These are phyloP conservation scores for Lepus townsendii DNA, from an alignment of 2,797 vertebrate species.

Conservation along the genomic window DNA sequence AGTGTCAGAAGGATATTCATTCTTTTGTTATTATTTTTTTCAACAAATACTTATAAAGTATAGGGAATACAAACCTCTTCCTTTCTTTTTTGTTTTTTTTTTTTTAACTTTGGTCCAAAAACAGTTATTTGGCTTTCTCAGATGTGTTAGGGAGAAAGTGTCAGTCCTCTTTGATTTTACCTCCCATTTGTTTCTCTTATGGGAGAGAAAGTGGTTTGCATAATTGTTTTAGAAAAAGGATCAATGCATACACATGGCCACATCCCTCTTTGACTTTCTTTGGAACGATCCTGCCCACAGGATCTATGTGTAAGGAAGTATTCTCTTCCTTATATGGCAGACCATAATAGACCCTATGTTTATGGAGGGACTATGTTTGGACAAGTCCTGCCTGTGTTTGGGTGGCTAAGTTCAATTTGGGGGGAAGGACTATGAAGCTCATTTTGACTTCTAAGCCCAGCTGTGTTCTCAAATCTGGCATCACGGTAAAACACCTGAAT, in stretches of 20 bases:
- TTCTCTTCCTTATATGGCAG: background rate
- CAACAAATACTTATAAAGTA: background rate
- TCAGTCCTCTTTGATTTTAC: background rate
- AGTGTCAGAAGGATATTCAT: background rate
- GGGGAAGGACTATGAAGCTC: background rate
- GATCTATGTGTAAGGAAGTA: background rate
- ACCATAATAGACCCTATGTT: background rate
- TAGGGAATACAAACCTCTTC: background rate
- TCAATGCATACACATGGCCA: background rate
- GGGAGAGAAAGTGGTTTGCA: too few species aligned
- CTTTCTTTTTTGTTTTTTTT: background rate
- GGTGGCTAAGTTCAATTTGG: background rate
- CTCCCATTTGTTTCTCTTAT: background rate
- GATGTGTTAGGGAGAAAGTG: slow-evolving; percentile 30
- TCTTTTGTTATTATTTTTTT: background rate
- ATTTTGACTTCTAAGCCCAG: slow-evolving; percentile 1
- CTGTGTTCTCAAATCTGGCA: slow-evolving; percentile 6
- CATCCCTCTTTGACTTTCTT: background rate
- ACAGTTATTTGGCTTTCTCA: background rate
- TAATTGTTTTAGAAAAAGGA: too few species aligned
- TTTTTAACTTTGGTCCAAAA: background rate
- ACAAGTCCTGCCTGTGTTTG: background rate
- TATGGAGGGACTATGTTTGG: background rate
- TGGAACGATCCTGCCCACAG: background rate
- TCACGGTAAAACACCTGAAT: background rate